phyloP scores from a whole-genome alignment of 2,113 vertebrate species.

The Pyxicephalus adspersus region DNA sequence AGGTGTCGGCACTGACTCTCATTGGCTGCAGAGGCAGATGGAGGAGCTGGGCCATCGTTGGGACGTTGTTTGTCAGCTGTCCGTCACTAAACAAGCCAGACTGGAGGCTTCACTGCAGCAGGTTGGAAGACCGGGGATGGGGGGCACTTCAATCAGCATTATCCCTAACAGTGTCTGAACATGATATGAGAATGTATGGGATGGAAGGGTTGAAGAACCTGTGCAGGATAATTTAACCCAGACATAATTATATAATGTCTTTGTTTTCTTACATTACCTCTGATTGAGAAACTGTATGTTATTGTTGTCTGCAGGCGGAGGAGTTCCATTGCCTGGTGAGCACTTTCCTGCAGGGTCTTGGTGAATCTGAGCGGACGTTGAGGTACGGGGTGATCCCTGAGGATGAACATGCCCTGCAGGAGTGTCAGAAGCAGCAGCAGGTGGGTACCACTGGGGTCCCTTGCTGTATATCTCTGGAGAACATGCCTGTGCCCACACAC shows the following conservation, averaged over 20 bases:
- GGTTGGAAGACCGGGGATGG: conserved; percentile 64
- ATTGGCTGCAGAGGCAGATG: conserved; percentile 86
- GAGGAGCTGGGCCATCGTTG: conserved; percentile 82
- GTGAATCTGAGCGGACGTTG: conserved; percentile 75
- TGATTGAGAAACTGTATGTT: too few relatives aligned
- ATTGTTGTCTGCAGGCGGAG: conserved; percentile 70
- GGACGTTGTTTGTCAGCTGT: conserved; percentile 82
- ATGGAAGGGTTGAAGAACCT: too few relatives aligned
- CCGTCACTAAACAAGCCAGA: conserved; percentile 79
- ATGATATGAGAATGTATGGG: too few relatives aligned
- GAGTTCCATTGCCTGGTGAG: conserved; percentile 80
- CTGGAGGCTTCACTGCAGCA: conserved; percentile 80
- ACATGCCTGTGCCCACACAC: neutral
- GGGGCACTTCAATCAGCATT: too few relatives aligned
- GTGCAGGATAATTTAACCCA: too few relatives aligned
- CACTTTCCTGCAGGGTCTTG: conserved; percentile 78
- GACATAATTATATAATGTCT: too few relatives aligned
- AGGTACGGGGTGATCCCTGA: conserved; percentile 76
- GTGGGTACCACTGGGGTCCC: conserved; percentile 62
- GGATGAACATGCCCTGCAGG: conserved; percentile 71
- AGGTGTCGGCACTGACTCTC: conserved; percentile 75
- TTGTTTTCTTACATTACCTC: too few relatives aligned
- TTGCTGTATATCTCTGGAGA: too few relatives aligned
- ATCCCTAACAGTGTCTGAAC: too few relatives aligned
- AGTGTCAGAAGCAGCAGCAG: conserved; percentile 75